Base-by-base conservation (phyloP, 2,888 invertebrate species). In the Unio delphinus region DNA sequence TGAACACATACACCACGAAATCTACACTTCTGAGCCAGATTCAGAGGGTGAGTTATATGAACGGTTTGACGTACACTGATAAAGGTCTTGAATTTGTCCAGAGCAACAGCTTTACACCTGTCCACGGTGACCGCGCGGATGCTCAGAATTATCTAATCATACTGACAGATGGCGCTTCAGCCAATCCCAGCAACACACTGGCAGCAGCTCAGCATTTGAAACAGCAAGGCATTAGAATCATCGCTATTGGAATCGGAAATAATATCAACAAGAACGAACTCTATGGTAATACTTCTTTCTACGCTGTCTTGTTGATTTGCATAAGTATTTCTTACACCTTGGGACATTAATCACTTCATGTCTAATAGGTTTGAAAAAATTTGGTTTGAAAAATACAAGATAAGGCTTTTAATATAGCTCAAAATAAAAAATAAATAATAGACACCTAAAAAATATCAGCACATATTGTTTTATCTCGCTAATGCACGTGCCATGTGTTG, bases 191-290 rank as follows among this genome's bases (percentile, higher is more conserved):
- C 23, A 58, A 69, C 4, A 83, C 83, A 4, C 23, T 78, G 11
- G 55, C 64, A 23, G 70, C 76, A 56, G 80, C 80, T 15, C 64
- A 65, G 4, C n/a, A 68, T 20, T 71, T 81, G 11, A 80, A 78
- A 56, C 74, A 75, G 56, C 69, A 73, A 55, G 61, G 70, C 30
- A 73, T 73, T n/a, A 67, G 66, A 18, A 68, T 80, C 20, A 70
- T 80, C 23, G 76, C 76, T 17, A 79, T 83, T 23, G 83, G 81
- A n/a, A 74, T 83, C 26, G 81, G 83, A 6, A 59, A 64, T 30
- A 70, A 66, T 58, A 76, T 80, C 18, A 73, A 78, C 70, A 75
- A 64, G 56, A 45, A 58, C 4, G 83, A 83, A 61, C 65, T 83
- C 54, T 70, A 76, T 34, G 70, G 74, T 28, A 79, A 81, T 26